Evolutionary conservation across 2,797 vertebrate species (phyloP), one percentile per base, ranked within the genome.

Genomic region (Tympanoctomys barrerae): DNA sequence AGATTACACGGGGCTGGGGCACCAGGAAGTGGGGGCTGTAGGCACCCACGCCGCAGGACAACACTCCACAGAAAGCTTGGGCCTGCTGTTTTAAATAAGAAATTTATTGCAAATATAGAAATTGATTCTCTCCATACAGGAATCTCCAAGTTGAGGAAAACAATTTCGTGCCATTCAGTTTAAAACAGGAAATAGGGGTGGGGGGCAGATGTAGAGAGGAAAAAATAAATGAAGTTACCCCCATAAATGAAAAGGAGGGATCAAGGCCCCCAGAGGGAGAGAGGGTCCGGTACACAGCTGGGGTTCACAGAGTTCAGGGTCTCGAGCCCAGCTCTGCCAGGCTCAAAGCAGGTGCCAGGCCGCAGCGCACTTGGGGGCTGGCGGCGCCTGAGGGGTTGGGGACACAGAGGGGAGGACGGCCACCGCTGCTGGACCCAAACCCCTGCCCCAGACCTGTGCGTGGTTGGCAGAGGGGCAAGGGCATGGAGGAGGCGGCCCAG

Each of bases 61-160:
- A 46, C 68, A 95, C 28, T 95, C 86, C 93, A 91, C 75, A 93
- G 88, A 94, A 49, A 97, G 79, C 79, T 78, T 16, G 49, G n/a
- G 33, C 92, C 92, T 1, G 26, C 97, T 96, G 98, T 98, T 99
- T 99, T 99, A 97, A 98, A 99, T 99, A 99, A 98, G 98, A 99
- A 99, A 99, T 99, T 99, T 99, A 99, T 99, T 99, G 99, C 98
- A 99, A 99, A 99, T 99, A 99, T 99, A 99, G 99, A 99, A 99
- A 99, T 99, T 98, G 98, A 98, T 98, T 98, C 98, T 99, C 98
- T 99, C 98, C 98, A 98, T 99, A 98, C 98, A 99, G 98, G 98
- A 98, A 98, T 99, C 98, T 98, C 97, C 97, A 8, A 98, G 98
- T 98, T 98, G 98, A 98, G 98, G 98, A 98, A 98, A 99, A 99